phyloP scores from a whole-genome alignment of 2,113 vertebrate genomes.

The Deroptyus accipitrinus region DNA sequence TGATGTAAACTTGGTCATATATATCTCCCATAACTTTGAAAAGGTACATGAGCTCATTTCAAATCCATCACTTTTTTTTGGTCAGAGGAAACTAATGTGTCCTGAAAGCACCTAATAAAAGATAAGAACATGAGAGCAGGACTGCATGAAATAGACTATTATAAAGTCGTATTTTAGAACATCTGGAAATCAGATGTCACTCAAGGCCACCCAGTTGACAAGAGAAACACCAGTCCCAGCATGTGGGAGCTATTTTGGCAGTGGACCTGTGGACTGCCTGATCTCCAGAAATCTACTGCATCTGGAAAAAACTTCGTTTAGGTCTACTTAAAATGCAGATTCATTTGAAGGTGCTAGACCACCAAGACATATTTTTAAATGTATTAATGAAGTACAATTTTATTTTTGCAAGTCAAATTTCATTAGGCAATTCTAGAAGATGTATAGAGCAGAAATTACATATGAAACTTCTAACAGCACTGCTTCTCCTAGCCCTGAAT shows the following conservation, averaged over 20 bases:
- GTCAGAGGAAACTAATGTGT: not conserved
- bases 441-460: not conserved
- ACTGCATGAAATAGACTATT: not conserved
- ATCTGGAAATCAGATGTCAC: constrained; percentile 2
- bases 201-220: no score
- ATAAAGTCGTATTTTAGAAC: not conserved
- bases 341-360: not conserved
- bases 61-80: not conserved
- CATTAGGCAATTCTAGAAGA: not conserved
- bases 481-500: not conserved
- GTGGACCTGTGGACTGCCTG: not conserved
- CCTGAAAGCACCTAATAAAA: not conserved
- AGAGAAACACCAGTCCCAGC: not conserved
- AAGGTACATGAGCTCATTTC: not conserved
- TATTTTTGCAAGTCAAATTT: not conserved
- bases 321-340: not conserved
- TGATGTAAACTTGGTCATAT: not conserved
- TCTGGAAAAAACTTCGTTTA: not conserved
- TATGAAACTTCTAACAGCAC: not conserved
- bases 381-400: not conserved
- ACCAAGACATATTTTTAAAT: not conserved
- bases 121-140: not conserved
- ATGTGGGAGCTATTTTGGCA: not conserved
- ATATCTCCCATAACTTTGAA: not conserved
- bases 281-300: not conserved